phyloP scores from a whole-genome alignment of 2,113 vertebrate species.

The Oryctolagus cuniculus region mOryCun1.1 NC_091448.1:10964501-10965000 shows the following conservation, averaged over 20 bases:
- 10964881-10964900: not conserved
- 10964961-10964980: slow-evolving; percentile 41
- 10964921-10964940: not conserved
- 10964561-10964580: slow-evolving; percentile 37
- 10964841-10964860: not conserved
- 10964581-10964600: slow-evolving; percentile 40
- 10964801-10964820: not conserved
- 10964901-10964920: slow-evolving; percentile 12
- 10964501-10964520: slow-evolving; percentile 46
- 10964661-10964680: not conserved
- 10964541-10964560: not conserved
- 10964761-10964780: not conserved
- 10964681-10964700: not conserved
- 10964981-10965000: slow-evolving; percentile 64
- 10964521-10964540: slow-evolving; percentile 1
- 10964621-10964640: not conserved
- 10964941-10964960: not conserved
- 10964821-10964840: not conserved
- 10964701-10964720: not conserved
- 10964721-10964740: not conserved
- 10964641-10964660: not conserved
- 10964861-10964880: not conserved
- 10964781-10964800: not conserved
- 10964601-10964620: not conserved
- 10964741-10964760: not conserved